Evolutionary conservation across 2,888 invertebrate species (phyloP).

Genomic region (Listrodromus nycthemerus): DNA sequence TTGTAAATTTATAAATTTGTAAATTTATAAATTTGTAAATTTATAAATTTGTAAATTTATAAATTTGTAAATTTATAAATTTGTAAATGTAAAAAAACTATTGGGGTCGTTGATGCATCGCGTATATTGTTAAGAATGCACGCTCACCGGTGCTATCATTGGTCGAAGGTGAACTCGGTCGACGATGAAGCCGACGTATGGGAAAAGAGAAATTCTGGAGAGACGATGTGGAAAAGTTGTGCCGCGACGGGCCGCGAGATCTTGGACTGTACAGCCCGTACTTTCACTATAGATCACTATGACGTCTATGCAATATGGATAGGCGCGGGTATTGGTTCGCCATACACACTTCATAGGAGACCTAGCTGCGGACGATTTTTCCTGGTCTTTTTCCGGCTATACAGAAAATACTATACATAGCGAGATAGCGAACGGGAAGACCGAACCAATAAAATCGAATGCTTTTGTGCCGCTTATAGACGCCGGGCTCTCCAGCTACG

Average conservation of each 20-base stretch:
- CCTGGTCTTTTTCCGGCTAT: slow-evolving; percentile 37
- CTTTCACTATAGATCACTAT: slow-evolving; percentile 20
- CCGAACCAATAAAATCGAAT: slow-evolving; percentile 77
- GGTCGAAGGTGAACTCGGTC: too few relatives aligned
- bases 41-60: too few relatives aligned
- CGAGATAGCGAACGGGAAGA: slow-evolving; percentile 55
- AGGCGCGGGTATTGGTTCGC: slow-evolving; percentile 20
- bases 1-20: too few relatives aligned
- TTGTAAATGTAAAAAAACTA: too few relatives aligned
- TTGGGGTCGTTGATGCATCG: too few relatives aligned
- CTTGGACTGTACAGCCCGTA: background rate
- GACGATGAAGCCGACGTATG: background rate
- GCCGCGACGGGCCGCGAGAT: background rate
- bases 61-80: too few relatives aligned
- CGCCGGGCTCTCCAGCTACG: slow-evolving; percentile 51
- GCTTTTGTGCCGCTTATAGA: slow-evolving; percentile 69
- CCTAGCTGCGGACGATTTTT: slow-evolving; percentile 31
- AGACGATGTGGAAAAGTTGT: background rate
- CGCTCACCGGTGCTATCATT: too few relatives aligned
- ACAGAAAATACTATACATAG: slow-evolving; percentile 48
- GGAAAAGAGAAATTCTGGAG: background rate
- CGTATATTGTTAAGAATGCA: too few relatives aligned
- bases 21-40: too few relatives aligned
- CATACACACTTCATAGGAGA: slow-evolving; percentile 42
- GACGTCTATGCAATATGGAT: slow-evolving; percentile 24